These are phyloP conservation scores for Melanostoma scalare DNA, from an alignment of 2,888 invertebrate genomes.

Conservation along the genomic window DNA sequence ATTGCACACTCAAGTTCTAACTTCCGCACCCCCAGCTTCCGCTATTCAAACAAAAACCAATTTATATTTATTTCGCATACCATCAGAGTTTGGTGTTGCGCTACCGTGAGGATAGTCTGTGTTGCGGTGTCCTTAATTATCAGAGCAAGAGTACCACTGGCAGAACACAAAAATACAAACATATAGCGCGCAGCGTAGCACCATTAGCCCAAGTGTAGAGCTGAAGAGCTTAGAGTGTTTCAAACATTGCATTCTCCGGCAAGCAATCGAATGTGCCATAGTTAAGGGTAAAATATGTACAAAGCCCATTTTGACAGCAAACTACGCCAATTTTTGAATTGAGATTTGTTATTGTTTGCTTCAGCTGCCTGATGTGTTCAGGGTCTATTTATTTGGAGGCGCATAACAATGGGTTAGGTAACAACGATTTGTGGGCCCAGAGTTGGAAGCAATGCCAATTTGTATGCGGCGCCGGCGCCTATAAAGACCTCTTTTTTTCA, in stretches of 20 bases:
- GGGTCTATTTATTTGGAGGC: slow-evolving; percentile 2
- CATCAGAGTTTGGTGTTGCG: slow-evolving; percentile 16
- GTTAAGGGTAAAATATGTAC: slow-evolving; percentile 64
- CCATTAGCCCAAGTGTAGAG: not conserved
- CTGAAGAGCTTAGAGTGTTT: slow-evolving; percentile 56
- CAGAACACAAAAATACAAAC: slow-evolving; percentile 7
- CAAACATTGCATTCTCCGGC: slow-evolving; percentile 40
- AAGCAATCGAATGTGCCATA: slow-evolving; percentile 52
- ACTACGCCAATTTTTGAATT: slow-evolving; percentile 65
- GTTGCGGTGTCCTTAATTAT: slow-evolving; percentile 70
- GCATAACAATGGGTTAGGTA: slow-evolving; percentile 3
- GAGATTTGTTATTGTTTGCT: slow-evolving; percentile 67
- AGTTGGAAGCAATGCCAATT: slow-evolving; percentile 48
- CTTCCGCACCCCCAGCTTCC: not conserved
- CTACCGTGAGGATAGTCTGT: slow-evolving; percentile 24
- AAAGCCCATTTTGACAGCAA: slow-evolving; percentile 67
- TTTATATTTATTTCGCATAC: slow-evolving; percentile 67
- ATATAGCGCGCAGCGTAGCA: not conserved
- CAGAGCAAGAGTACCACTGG: slow-evolving; percentile 14
- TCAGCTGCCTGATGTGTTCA: slow-evolving; percentile 14
- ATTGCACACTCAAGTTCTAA: slow-evolving; percentile 13
- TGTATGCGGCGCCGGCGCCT: slow-evolving; percentile 40
- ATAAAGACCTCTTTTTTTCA: slow-evolving; percentile 42
- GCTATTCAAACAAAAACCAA: slow-evolving; percentile 61
- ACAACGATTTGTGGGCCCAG: slow-evolving; percentile 15